Percentiles rank a stretch among this genome's conserved stretches.
Conservation (phyloP, 1,140 invertebrate species). For the Palaemon carinicauda region DNA sequence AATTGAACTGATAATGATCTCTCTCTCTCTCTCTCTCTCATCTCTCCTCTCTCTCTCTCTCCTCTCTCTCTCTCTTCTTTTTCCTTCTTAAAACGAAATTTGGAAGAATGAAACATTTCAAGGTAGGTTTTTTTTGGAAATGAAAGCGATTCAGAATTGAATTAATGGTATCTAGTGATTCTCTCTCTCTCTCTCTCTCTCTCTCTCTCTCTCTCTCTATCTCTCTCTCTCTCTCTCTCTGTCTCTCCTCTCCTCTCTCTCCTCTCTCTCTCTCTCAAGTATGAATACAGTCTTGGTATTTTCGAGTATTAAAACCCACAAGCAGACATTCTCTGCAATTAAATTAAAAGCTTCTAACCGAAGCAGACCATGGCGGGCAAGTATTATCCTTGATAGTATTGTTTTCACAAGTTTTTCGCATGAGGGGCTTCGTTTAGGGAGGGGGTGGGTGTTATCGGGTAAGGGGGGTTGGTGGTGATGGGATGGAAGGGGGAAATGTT, state of each 20-base stretch:
- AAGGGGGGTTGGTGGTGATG: no score
- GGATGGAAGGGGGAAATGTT: not conserved
- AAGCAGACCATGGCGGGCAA: not conserved
- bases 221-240: not conserved
- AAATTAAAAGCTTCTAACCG: no score
- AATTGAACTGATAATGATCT: no score
- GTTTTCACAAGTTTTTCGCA: not conserved
- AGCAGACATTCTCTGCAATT: not conserved
- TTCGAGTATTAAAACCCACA: no score
- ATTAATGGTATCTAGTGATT: not conserved
- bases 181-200: not conserved
- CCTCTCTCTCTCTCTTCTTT: no score
- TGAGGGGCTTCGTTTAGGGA: not conserved
- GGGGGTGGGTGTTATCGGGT: not conserved
- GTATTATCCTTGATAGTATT: not conserved
- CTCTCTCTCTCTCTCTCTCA: no score
- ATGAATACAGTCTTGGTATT: not conserved
- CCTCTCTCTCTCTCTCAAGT: not conserved
- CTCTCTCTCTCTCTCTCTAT: constrained; percentile 10
- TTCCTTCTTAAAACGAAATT: no score
- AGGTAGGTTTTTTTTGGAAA: not conserved
- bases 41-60: no score
- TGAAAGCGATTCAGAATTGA: not conserved
- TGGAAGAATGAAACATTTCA: not conserved
- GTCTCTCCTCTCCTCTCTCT: constrained; percentile 17